Conservation (phyloP, 2,888 invertebrate species). For the Pycnomerus fuliginosus region DNA sequence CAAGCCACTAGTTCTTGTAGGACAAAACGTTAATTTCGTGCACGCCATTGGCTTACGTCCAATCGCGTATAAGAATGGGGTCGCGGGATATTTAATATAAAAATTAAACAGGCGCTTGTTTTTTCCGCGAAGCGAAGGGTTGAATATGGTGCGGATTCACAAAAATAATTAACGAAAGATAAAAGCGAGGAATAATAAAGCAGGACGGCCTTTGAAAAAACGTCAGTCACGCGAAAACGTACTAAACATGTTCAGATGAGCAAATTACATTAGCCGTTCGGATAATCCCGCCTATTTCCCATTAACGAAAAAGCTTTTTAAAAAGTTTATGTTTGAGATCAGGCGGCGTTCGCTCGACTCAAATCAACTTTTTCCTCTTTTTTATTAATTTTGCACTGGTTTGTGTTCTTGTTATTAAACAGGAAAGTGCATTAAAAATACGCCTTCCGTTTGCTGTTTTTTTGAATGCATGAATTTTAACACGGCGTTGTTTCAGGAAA, state of each 20-base stretch:
- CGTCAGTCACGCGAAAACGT: slow-evolving; percentile 51
- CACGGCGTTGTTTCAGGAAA: no score
- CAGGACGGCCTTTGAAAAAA: slow-evolving; percentile 46
- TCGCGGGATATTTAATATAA: no score
- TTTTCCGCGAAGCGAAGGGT: slow-evolving; percentile 1
- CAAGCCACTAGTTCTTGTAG: slow-evolving; percentile 44
- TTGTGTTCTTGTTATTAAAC: slow-evolving; percentile 21
- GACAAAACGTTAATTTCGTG: slow-evolving; percentile 50
- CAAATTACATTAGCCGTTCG: slow-evolving; percentile 52
- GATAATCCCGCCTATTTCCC: slow-evolving; percentile 51
- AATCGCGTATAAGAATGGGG: no score
- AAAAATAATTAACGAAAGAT: slow-evolving; percentile 53
- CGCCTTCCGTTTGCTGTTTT: no score
- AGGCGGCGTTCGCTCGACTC: slow-evolving; percentile 23
- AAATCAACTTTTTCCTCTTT: slow-evolving; percentile 20
- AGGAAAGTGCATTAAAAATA: slow-evolving; percentile 21
- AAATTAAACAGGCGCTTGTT: no score
- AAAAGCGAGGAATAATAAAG: slow-evolving; percentile 52
- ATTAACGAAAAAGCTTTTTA: slow-evolving; percentile 53
- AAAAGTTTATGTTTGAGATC: slow-evolving; percentile 38
- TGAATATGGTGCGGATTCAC: slow-evolving; percentile 40
- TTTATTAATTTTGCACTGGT: slow-evolving; percentile 18
- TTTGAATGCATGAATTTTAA: no score
- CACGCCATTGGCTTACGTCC: slow-evolving; percentile 36
- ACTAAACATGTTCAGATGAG: slow-evolving; percentile 53